phyloP scores from a whole-genome alignment of 2,888 invertebrate genomes.

The Xestia c-nigrum region DNA sequence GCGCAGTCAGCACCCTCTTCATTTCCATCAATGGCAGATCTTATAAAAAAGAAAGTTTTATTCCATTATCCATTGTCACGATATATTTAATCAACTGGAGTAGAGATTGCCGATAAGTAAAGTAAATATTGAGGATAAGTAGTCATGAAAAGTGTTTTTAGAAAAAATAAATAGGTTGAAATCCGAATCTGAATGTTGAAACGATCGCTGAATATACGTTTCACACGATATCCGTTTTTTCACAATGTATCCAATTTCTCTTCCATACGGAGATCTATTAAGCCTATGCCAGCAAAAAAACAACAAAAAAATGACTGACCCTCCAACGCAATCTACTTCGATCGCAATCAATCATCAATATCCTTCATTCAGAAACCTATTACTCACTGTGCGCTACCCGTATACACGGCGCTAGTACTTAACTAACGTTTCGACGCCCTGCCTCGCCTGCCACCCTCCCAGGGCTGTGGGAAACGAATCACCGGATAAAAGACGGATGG shows the following conservation, averaged over 20 bases:
- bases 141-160: neutral
- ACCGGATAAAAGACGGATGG: slow-evolving; percentile 87
- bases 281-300: slow-evolving; percentile 25
- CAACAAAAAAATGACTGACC: slow-evolving; percentile 54
- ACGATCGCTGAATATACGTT: neutral
- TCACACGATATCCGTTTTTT: neutral
- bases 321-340: slow-evolving; percentile 52
- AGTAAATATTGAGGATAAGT: slow-evolving; percentile 23
- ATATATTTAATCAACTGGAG: slow-evolving; percentile 53
- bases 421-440: slow-evolving; percentile 73
- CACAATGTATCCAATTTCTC: slow-evolving; percentile 12
- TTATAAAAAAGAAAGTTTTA: slow-evolving; percentile 61
- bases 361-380: slow-evolving; percentile 65
- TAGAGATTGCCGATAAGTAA: slow-evolving; percentile 32
- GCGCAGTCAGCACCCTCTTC: slow-evolving; percentile 75
- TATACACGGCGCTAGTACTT: slow-evolving; percentile 59
- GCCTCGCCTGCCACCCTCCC: slow-evolving; percentile 63
- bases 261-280: slow-evolving; percentile 24
- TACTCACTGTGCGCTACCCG: slow-evolving; percentile 49
- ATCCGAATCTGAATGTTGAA: neutral
- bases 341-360: slow-evolving; percentile 68
- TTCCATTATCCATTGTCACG: slow-evolving; percentile 42
- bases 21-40: slow-evolving; percentile 74
- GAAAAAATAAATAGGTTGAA: neutral
- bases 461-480: slow-evolving; percentile 75